These are phyloP conservation scores for Meiosimyza decipiens DNA, from an alignment of 2,888 invertebrate genomes.

Conservation along the genomic window DNA sequence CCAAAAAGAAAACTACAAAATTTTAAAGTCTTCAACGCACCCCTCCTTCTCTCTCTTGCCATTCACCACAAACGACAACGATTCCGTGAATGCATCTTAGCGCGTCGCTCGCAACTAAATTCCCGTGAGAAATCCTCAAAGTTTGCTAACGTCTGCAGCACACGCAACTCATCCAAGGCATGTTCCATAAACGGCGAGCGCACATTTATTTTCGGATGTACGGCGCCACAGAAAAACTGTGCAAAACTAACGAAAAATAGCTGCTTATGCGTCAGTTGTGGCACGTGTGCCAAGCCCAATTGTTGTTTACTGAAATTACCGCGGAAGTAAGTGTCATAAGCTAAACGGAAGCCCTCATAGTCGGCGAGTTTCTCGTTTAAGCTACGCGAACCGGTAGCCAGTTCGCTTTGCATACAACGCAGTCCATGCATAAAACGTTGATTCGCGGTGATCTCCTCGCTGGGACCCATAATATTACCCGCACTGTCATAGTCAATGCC, in stretches of 20 bases:
- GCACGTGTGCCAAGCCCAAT: conserved; percentile 48
- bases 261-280: conserved; percentile 57
- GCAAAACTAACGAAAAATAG: conserved; percentile 61
- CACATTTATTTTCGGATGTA: conserved; percentile 49
- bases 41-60: no score
- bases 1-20: no score
- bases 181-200: conserved; percentile 54
- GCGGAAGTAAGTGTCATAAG: conserved; percentile 57
- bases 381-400: conserved; percentile 55
- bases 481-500: conserved; percentile 60
- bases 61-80: conserved; percentile 59
- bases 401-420: conserved; percentile 58
- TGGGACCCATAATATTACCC: conserved; percentile 61
- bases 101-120: conserved; percentile 56
- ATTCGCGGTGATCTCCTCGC: conserved; percentile 57
- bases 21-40: no score
- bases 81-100: conserved; percentile 58
- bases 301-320: conserved; percentile 40
- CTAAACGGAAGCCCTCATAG: conserved; percentile 60
- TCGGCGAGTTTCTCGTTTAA: conserved; percentile 61
- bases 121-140: conserved; percentile 60
- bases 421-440: conserved; percentile 54
- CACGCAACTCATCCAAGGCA: conserved; percentile 58
- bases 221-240: conserved; percentile 60
- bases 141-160: conserved; percentile 59